Percentiles rank a stretch among this genome's conserved stretches.
Conservation (phyloP, 2,113 vertebrate genomes). For the Penelope pileata region DNA sequence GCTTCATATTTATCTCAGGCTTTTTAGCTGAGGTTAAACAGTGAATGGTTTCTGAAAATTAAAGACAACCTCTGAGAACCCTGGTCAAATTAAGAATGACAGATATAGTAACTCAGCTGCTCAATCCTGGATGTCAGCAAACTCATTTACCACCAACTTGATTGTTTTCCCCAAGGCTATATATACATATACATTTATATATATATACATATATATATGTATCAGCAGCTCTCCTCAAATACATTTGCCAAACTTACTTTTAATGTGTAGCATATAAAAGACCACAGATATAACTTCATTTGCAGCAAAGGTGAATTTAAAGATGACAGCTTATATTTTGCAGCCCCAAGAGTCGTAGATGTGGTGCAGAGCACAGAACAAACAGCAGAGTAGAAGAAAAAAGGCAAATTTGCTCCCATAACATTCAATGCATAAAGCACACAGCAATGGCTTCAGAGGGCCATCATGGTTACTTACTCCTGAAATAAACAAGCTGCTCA, state of each 20-base stretch:
- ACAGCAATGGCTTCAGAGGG: neutral
- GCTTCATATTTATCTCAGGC: neutral
- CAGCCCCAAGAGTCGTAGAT: neutral
- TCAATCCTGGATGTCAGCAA: neutral
- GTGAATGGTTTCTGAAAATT: neutral
- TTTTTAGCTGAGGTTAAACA: constrained; percentile 24
- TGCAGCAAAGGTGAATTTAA: neutral
- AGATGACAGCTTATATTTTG: neutral
- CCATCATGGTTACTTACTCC: neutral
- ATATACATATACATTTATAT: too few relatives aligned
- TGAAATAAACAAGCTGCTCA: neutral
- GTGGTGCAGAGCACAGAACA: neutral
- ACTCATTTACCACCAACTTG: constrained; percentile 1
- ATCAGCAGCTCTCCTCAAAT: neutral
- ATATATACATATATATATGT: too few relatives aligned
- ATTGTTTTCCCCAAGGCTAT: neutral
- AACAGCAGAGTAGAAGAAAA: neutral
- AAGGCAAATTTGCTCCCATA: neutral
- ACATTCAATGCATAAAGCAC: neutral
- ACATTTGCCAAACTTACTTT: neutral
- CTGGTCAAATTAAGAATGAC: neutral
- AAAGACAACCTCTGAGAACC: neutral
- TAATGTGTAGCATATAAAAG: neutral
- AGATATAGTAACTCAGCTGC: neutral
- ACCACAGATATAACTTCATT: neutral